Evolutionary conservation across 2,113 vertebrate genomes (phyloP).

Genomic region (Sturnira hondurensis): DNA sequence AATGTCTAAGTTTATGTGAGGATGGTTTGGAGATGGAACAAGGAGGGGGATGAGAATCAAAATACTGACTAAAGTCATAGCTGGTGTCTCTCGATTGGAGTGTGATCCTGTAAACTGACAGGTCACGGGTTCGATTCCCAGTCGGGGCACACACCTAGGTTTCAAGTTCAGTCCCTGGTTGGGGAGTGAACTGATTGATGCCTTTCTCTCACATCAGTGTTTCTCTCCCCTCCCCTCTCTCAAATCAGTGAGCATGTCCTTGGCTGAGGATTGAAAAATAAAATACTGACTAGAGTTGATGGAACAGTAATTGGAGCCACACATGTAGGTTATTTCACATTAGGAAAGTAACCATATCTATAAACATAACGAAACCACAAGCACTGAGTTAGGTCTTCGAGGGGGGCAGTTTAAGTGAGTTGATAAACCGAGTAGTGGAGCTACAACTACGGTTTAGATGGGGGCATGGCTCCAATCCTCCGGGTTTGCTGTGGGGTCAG

Average conservation of each 20-base stretch:
- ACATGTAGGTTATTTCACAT: neutral
- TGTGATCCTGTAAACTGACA: too few species aligned
- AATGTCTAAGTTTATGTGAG: neutral
- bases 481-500: neutral
- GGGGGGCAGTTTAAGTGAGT: neutral
- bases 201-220: too few species aligned
- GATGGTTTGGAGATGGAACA: neutral
- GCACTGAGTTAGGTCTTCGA: neutral
- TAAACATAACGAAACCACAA: neutral
- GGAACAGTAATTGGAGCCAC: neutral
- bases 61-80: neutral
- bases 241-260: too few species aligned
- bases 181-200: too few species aligned
- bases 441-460: neutral
- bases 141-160: too few species aligned
- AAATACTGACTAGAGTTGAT: neutral
- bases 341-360: neutral
- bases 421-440: neutral
- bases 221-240: too few species aligned
- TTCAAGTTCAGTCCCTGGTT: too few species aligned
- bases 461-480: neutral
- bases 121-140: too few species aligned
- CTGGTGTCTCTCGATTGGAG: too few species aligned
- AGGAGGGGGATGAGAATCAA: neutral
- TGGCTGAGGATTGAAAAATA: too few species aligned